Conservation (phyloP, 1,140 invertebrate genomes). For the Euwallacea similis region DNA sequence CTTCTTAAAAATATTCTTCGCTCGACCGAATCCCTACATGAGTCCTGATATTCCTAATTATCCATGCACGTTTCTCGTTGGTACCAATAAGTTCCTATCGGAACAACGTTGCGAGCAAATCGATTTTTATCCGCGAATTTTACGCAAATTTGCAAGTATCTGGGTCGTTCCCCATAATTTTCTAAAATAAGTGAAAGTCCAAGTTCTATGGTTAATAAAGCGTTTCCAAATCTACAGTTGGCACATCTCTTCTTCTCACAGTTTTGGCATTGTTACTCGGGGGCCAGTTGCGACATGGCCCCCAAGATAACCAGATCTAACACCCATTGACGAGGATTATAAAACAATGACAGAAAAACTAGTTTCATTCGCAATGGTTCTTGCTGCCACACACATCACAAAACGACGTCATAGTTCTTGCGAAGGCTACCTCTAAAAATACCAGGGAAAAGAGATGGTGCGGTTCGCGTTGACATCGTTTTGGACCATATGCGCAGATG, state of each 20-base stretch:
- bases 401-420: neutral
- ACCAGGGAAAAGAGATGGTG: neutral
- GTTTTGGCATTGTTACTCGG: neutral
- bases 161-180: conserved; percentile 9
- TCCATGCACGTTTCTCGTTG: no score
- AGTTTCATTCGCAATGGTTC: neutral
- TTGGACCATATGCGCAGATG: conserved; percentile 16
- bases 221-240: conserved; percentile 5
- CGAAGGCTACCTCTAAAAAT: conserved; percentile 3
- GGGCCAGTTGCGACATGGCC: neutral
- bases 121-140: no score
- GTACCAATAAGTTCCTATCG: no score
- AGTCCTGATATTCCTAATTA: no score
- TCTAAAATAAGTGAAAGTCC: conserved; percentile 17
- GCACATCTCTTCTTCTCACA: conserved; percentile 6
- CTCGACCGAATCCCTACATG: no score
- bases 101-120: no score
- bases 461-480: conserved; percentile 1
- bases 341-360: no score
- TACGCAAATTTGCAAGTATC: conserved; percentile 9
- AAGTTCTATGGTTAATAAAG: neutral
- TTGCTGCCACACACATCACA: neutral
- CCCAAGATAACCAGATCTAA: neutral
- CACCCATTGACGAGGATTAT: neutral
- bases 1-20: neutral